Evolutionary conservation across 2,113 vertebrate species (phyloP).

Genomic region (Gila orcuttii): DNA sequence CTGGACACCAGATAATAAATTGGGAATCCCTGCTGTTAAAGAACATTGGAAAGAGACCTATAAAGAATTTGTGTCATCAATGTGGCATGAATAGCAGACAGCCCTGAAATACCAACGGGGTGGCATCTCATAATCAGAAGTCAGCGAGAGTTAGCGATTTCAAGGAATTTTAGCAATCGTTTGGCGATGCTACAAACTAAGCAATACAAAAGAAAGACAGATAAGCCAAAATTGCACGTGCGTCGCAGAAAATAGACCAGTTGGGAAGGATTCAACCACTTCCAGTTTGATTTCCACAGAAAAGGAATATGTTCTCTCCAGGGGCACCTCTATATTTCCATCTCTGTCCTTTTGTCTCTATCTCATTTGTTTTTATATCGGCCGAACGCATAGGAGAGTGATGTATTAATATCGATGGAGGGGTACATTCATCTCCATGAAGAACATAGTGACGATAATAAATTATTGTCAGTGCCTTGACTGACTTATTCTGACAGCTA

Average conservation of each 20-base stretch:
- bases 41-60: slow-evolving; percentile 63
- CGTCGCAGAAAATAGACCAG: slow-evolving; percentile 11
- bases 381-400: slow-evolving; percentile 61
- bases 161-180: neutral
- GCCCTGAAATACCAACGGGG: slow-evolving; percentile 23
- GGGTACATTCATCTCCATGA: slow-evolving; percentile 70
- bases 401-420: slow-evolving; percentile 72
- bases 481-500: slow-evolving; percentile 66
- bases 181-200: too few relatives aligned
- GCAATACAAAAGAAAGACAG: neutral
- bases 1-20: slow-evolving; percentile 63
- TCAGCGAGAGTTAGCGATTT: neutral
- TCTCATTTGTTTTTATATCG: slow-evolving; percentile 68
- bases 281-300: slow-evolving; percentile 5
- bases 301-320: slow-evolving; percentile 19
- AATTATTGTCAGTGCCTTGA: slow-evolving; percentile 68
- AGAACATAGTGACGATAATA: slow-evolving; percentile 64
- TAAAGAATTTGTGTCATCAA: slow-evolving; percentile 65
- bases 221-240: neutral
- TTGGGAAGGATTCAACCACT: slow-evolving; percentile 3
- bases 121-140: neutral
- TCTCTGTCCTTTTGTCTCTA: slow-evolving; percentile 32
- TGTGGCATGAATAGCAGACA: slow-evolving; percentile 32
- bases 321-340: slow-evolving; percentile 12
- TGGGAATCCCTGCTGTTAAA: slow-evolving; percentile 67